These are phyloP conservation scores for Clarias batrachus DNA, from an alignment of 2,113 vertebrate species.

Conservation along the genomic window DNA sequence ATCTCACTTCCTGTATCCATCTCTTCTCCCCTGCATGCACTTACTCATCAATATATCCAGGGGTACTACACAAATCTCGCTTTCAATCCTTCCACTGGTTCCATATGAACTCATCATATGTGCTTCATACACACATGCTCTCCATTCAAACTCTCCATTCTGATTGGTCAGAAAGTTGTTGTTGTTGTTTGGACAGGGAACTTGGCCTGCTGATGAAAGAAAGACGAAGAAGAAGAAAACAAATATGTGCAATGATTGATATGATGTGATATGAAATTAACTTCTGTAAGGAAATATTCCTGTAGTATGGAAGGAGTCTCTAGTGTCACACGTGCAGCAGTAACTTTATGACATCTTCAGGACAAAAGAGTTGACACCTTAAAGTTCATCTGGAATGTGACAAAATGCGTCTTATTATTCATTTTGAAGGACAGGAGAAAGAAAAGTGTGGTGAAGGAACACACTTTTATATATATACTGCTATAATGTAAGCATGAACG, in stretches of 20 bases:
- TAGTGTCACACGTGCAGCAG: not conserved
- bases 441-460: not conserved
- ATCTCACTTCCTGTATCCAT: not conserved
- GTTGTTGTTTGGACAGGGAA: not conserved
- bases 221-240: not conserved
- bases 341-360: not conserved
- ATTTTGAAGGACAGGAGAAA: too few relatives aligned
- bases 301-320: not conserved
- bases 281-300: not conserved
- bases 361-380: not conserved
- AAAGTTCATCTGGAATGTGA: not conserved
- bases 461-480: too few relatives aligned
- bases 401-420: not conserved
- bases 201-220: not conserved
- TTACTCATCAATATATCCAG: not conserved
- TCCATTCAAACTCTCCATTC: not conserved
- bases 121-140: not conserved
- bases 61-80: not conserved
- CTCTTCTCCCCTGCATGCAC: not conserved
- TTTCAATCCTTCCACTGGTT: too few relatives aligned
- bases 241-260: not conserved
- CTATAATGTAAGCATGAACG: not conserved
- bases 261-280: not conserved
- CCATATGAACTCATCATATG: too few relatives aligned
- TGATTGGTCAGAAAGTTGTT: not conserved